Evolutionary conservation across 1,140 invertebrate genomes (phyloP).

Genomic region (Conopomorpha cramerella): DNA sequence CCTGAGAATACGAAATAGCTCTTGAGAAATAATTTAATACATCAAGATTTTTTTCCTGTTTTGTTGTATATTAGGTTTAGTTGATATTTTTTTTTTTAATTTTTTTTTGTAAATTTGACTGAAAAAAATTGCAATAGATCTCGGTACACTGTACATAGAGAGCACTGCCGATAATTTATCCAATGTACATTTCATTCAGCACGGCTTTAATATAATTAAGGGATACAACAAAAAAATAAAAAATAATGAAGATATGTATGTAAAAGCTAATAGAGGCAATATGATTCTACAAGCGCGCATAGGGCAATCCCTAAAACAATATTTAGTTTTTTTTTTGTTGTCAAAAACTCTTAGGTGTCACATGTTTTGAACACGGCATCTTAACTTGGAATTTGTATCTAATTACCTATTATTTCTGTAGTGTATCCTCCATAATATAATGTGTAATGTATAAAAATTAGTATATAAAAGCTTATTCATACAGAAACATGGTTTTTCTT

Average conservation of each 20-base stretch:
- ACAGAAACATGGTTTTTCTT: conserved; percentile 34
- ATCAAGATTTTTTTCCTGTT: conserved; percentile 27
- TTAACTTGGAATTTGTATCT: conserved; percentile 29
- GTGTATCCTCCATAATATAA: no score
- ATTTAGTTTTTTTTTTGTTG: no score
- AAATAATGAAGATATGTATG: no score
- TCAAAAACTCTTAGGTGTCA: no score
- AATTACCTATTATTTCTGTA: conserved; percentile 40
- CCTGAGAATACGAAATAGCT: conserved; percentile 12
- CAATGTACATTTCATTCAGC: conserved; percentile 46
- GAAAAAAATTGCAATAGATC: background rate
- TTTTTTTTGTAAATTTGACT: background rate
- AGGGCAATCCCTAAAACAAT: no score
- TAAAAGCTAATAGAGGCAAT: no score
- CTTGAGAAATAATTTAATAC: conserved; percentile 56
- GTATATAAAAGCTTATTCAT: conserved; percentile 53
- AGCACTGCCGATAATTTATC: no score
- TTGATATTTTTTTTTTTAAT: no score
- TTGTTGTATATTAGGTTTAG: background rate
- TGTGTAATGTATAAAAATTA: conserved; percentile 44
- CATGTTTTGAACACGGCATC: no score
- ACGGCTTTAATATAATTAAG: conserved; percentile 10
- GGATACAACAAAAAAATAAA: conserved; percentile 30
- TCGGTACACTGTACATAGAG: background rate
- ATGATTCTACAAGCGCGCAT: no score